Base-by-base conservation (phyloP, 2,888 invertebrate genomes). In the Drosophila nr. medialis region DNA sequence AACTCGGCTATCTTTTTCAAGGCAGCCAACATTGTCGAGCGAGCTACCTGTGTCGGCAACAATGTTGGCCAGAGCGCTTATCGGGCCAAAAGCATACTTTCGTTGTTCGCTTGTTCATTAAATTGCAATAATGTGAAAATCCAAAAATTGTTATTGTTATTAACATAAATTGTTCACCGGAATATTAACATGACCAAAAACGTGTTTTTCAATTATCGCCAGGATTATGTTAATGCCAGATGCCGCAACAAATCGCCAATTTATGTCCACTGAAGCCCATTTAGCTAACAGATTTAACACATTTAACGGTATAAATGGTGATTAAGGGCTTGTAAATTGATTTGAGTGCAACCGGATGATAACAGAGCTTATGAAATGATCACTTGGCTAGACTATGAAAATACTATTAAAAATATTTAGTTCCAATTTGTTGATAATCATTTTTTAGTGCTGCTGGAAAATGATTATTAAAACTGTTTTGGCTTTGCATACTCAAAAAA, bases 171-270 rank as follows among this genome's bases (percentile, higher is more conserved):
- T 83, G 78, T 74, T 71, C 70, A 62, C 53, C 61, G 54, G 72
- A 64, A 76, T 65, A 79, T 77, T 73, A 74, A 87, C 89, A 89
- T 72, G 80, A 85, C 87, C 85, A 62, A 87, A 86, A 88, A 81
- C 81, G 86, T 89, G 90, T 89, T 89, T 86, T 89, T 88, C 86
- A 86, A 86, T 86, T 86, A 86, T 86, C 86, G 75, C 83, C 64
- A 74, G 86, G 86, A 89, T 86, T 86, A 86, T 89, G 90, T 81
- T 86, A 86, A 86, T 89, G 72, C 72, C 80, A 55, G 77, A 72
- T 45, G 53, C 83, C 65, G 67, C 89, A 81, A 76, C 81, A 85
- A 89, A 85, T 89, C 85, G 82, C 73, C 87, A 85, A 89, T 85
- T 85, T 85, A 89, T 85, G 80, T 72, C 21, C 64, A 38, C 54